These are phyloP conservation scores for Macrocentrus cingulum DNA, from an alignment of 1,140 invertebrate species.

Conservation along the genomic window DNA sequence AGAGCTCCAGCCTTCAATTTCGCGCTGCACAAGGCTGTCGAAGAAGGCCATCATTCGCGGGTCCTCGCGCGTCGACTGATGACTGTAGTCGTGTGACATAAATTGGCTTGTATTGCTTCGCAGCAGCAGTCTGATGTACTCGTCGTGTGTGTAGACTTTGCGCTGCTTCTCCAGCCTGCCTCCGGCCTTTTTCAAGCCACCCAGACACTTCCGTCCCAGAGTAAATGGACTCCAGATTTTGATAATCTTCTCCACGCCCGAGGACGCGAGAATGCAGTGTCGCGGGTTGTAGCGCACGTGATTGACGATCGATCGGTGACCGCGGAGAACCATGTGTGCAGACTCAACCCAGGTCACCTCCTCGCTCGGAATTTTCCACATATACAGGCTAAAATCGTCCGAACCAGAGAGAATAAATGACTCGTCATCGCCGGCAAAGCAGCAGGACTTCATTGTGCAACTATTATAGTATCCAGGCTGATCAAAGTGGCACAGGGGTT, in stretches of 20 bases:
- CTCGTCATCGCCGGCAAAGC: slow-evolving; percentile 87
- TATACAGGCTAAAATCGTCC: slow-evolving; percentile 93
- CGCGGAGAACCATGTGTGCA: slow-evolving; percentile 81
- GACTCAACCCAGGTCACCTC: slow-evolving; percentile 66
- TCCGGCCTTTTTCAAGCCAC: slow-evolving; percentile 51
- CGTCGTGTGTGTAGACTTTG: slow-evolving; percentile 81
- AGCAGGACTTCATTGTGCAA: slow-evolving; percentile 96
- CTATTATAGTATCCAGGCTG: slow-evolving; percentile 92
- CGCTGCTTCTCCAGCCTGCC: slow-evolving; percentile 67
- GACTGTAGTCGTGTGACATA: slow-evolving; percentile 77
- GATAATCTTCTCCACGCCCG: slow-evolving; percentile 93
- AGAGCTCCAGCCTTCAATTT: slow-evolving; percentile 75
- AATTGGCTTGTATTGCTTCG: slow-evolving; percentile 67
- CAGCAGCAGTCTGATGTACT: slow-evolving; percentile 82
- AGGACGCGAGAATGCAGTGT: slow-evolving; percentile 85
- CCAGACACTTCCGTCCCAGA: slow-evolving; percentile 43
- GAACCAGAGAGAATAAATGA: slow-evolving; percentile 88
- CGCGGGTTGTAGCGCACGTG: slow-evolving; percentile 89
- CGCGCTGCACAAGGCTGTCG: slow-evolving; percentile 87
- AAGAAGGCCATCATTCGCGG: slow-evolving; percentile 96
- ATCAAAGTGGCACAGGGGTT: slow-evolving; percentile 82
- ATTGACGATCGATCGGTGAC: slow-evolving; percentile 94
- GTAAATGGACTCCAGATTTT: slow-evolving; percentile 69
- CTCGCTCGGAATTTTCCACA: slow-evolving; percentile 83
- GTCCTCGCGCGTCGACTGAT: slow-evolving; percentile 86